These are phyloP conservation scores for Antechinus stuartii DNA, from an alignment of 2,113 vertebrate genomes.

Conservation along the genomic window DNA sequence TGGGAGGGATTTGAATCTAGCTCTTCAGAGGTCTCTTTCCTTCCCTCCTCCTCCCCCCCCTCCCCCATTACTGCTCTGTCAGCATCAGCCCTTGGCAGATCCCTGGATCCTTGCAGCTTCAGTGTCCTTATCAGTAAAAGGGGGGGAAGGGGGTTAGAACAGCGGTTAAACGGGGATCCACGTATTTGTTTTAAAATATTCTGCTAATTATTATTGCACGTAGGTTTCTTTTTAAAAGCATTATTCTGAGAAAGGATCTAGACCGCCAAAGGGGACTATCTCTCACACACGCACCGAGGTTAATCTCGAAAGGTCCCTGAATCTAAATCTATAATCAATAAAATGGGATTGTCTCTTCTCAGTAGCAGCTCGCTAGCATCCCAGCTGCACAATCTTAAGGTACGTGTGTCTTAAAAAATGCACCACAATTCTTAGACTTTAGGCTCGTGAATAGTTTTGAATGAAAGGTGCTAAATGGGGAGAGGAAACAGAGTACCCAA, in stretches of 20 bases:
- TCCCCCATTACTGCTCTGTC: neutral
- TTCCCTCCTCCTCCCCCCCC: too few relatives aligned
- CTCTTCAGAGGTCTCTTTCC: neutral
- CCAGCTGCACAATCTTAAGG: neutral
- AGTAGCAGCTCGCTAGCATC: neutral
- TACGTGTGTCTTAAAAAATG: neutral
- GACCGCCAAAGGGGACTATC: neutral
- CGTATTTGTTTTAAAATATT: neutral
- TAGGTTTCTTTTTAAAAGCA: neutral
- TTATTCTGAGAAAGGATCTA: neutral
- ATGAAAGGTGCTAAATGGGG: neutral
- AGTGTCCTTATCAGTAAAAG: too few relatives aligned
- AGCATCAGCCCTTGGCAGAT: neutral
- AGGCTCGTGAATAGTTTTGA: neutral
- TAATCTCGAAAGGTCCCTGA: neutral
- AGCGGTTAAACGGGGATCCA: neutral
- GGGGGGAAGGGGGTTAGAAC: neutral
- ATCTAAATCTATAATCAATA: neutral
- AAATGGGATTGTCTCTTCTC: neutral
- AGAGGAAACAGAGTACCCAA: too few relatives aligned
- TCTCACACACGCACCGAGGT: neutral
- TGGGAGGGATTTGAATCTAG: too few relatives aligned
- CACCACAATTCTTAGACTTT: neutral
- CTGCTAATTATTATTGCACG: neutral
- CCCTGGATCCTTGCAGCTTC: neutral